Base-by-base conservation (phyloP, 2,113 vertebrate species). In the Sander vitreus region DNA sequence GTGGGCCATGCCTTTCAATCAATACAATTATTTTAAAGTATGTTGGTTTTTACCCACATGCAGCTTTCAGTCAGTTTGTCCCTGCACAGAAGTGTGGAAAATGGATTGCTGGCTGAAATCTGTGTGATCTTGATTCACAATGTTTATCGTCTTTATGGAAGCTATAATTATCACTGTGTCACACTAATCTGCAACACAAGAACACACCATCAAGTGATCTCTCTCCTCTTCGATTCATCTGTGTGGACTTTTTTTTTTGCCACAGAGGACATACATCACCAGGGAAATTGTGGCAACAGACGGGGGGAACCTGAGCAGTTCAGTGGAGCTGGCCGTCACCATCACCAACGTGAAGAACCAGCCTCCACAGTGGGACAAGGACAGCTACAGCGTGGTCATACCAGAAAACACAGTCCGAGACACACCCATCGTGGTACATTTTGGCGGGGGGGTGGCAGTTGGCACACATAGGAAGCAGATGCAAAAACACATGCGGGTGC, bases 331-430 rank as follows among this genome's bases (percentile, higher is more conserved):
- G 81, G 79, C 77, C 0, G 96, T 97, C 59, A 96, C 95, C 84
- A 92, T 97, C 90, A 97, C 95, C 58, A 97, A 95, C 47, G 96
- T 95, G 78, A 95, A 96, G 89, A 97, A 97, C 81, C 96, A 97
- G 85, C 96, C 96, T 25, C 97, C 97, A 1, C 96, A 95, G 77
- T 98, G 97, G 97, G 96, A 96, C 58, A 95, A 91, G 80, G 95
- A 96, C 62, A 95, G 83, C 87, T 96, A 97, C 78, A 94, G 94
- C 36, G 93, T 97, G 64, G 91, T 96, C 86, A 95, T 97, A 81
- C 95, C 95, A 3, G 96, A 96, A 81, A 97, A 97, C 72, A 95
- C 94, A 0, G 92, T 95, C 69, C 91, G 94, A 69, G 96, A 97
- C 94, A 90, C 94, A 1, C 81, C 94, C 19, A 16, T 96, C 47